Conservation (phyloP, 2,888 invertebrate genomes). For the Acrocyrtus sp. region DNA sequence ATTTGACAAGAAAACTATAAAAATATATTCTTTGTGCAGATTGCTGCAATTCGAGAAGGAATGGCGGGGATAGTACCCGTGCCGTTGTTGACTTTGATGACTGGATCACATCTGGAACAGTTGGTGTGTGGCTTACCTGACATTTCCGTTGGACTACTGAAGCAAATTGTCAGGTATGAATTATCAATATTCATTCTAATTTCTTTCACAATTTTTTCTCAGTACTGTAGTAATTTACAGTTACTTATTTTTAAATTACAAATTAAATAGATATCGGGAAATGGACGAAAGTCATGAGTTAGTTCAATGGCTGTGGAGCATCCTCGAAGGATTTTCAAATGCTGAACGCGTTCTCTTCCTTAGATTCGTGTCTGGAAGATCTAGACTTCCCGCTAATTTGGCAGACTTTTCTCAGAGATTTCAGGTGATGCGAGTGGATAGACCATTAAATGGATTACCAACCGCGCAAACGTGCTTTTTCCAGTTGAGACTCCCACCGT, state of each 20-base stretch:
- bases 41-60: slow-evolving; percentile 72
- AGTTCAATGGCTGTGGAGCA: slow-evolving; percentile 75
- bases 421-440: slow-evolving; percentile 73
- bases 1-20: neutral
- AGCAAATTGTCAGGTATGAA: slow-evolving; percentile 73
- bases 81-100: slow-evolving; percentile 72
- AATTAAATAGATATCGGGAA: slow-evolving; percentile 71
- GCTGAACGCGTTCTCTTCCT: slow-evolving; percentile 74
- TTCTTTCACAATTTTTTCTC: neutral
- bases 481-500: slow-evolving; percentile 73
- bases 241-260: slow-evolving; percentile 14
- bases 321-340: slow-evolving; percentile 73
- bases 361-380: slow-evolving; percentile 75
- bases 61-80: slow-evolving; percentile 75
- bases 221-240: slow-evolving; percentile 1
- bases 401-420: slow-evolving; percentile 75
- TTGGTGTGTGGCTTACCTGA: slow-evolving; percentile 74
- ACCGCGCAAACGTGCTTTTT: slow-evolving; percentile 68
- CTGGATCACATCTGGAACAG: slow-evolving; percentile 72
- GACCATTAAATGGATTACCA: slow-evolving; percentile 65
- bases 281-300: slow-evolving; percentile 72
- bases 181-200: neutral
- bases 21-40: slow-evolving; percentile 60
- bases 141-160: slow-evolving; percentile 72
- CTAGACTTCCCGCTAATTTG: slow-evolving; percentile 73